A percentile compares a stretch with the other conserved stretches of the same genome.
These are phyloP conservation scores for Luperina testacea DNA, from an alignment of 2,888 invertebrate genomes.

Conservation along the genomic window DNA sequence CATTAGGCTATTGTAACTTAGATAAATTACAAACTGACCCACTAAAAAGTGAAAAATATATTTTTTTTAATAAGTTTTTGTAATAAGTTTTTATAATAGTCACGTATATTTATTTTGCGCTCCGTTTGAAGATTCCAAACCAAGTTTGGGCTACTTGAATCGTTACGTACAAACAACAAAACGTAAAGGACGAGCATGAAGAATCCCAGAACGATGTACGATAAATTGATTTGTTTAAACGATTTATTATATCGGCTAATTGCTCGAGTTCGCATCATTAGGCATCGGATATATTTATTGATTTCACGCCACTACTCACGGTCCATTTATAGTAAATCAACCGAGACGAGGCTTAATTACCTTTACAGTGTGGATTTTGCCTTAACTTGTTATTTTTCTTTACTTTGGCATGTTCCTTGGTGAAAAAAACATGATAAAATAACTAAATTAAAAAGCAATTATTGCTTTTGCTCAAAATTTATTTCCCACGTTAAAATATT, in stretches of 20 bases:
- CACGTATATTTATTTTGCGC: neutral
- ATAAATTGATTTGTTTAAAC: conserved; percentile 63
- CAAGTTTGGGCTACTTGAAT: conserved; percentile 29
- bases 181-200: conserved; percentile 39
- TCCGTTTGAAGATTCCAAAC: neutral
- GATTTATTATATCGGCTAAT: conserved; percentile 68
- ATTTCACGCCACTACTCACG: conserved; percentile 74
- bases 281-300: conserved; percentile 71
- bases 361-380: conserved; percentile 52
- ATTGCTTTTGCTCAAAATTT: neutral
- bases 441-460: conserved; percentile 2
- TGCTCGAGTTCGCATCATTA: conserved; percentile 66
- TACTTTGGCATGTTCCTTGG: neutral
- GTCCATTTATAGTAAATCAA: conserved; percentile 67
- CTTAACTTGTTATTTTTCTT: conserved; percentile 33
- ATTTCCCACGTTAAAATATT: conserved; percentile 8
- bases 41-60: no score
- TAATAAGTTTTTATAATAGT: no score
- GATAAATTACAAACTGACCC: no score
- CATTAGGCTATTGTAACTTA: no score
- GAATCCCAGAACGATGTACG: conserved; percentile 50
- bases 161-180: conserved; percentile 22
- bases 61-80: no score
- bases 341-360: conserved; percentile 63
- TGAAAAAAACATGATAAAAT: neutral